Evolutionary conservation across 2,888 invertebrate genomes (phyloP).

Genomic region (Tillus elongatus): DNA sequence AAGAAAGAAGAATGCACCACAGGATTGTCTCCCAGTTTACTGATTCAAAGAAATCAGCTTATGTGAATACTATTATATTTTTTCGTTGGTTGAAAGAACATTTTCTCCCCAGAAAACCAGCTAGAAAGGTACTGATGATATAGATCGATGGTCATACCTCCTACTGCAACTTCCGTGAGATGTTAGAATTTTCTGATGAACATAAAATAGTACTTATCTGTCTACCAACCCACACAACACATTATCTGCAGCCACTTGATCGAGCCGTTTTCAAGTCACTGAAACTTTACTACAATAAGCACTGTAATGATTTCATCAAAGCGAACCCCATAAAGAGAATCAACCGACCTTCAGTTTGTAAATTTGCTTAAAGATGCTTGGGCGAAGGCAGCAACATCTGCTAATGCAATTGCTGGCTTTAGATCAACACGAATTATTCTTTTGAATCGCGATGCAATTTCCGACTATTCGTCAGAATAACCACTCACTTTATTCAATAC

Average conservation of each 20-base stretch:
- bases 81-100: conserved; percentile 12
- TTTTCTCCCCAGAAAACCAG: conserved; percentile 27
- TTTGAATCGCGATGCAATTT: no score
- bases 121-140: conserved; percentile 24
- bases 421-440: conserved; percentile 10
- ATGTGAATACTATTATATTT: conserved; percentile 17
- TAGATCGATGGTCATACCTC: conserved; percentile 30
- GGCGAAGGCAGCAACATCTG: conserved; percentile 10
- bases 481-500: no score
- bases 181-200: conserved; percentile 21
- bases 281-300: conserved; percentile 21
- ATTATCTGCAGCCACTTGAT: conserved; percentile 26
- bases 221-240: conserved; percentile 27
- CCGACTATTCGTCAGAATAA: no score
- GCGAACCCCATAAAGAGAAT: conserved; percentile 17
- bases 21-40: no score
- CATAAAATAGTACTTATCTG: conserved; percentile 26
- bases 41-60: conserved; percentile 21
- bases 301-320: conserved; percentile 14
- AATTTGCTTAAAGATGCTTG: conserved; percentile 14
- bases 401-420: conserved; percentile 15
- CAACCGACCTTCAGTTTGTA: conserved; percentile 18
- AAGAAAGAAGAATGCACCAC: no score
- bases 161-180: conserved; percentile 19
- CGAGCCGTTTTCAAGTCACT: conserved; percentile 25